Conservation (phyloP, 2,888 invertebrate species). For the Rhynchonema sp. region DNA sequence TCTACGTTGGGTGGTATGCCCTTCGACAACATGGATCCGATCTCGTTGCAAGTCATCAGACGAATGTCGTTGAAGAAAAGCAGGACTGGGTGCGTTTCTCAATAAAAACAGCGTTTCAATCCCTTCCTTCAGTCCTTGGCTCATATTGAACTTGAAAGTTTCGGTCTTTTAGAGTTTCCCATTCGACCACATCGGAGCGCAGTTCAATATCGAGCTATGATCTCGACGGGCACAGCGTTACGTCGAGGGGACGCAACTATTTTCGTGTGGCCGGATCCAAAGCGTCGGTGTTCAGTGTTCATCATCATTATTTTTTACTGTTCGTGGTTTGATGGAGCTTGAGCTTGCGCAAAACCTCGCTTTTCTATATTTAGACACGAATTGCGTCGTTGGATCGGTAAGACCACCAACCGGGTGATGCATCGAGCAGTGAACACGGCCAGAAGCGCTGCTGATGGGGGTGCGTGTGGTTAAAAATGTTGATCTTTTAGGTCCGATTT, state of each 20-base stretch:
- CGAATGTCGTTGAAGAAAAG: slow-evolving; percentile 46
- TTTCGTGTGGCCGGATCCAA: background rate
- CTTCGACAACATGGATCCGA: slow-evolving; percentile 65
- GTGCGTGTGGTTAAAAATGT: background rate
- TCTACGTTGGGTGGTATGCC: no score
- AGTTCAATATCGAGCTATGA: background rate
- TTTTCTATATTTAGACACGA: background rate
- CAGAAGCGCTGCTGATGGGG: slow-evolving; percentile 7
- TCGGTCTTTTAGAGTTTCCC: background rate
- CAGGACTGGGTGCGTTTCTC: background rate
- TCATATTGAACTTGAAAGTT: background rate
- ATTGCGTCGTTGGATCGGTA: background rate
- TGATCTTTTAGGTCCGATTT: no score
- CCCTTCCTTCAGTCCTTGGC: background rate
- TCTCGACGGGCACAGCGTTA: background rate
- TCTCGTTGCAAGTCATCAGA: slow-evolving; percentile 80
- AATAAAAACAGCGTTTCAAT: no score
- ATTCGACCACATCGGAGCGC: background rate
- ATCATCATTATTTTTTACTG: no score
- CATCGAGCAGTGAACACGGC: background rate
- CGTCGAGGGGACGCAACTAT: background rate
- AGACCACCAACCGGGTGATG: background rate
- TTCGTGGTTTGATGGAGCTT: no score
- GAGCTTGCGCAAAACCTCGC: no score
- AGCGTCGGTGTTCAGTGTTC: background rate